Conservation (phyloP, 1,140 invertebrate species). For the Limonius californicus region DNA sequence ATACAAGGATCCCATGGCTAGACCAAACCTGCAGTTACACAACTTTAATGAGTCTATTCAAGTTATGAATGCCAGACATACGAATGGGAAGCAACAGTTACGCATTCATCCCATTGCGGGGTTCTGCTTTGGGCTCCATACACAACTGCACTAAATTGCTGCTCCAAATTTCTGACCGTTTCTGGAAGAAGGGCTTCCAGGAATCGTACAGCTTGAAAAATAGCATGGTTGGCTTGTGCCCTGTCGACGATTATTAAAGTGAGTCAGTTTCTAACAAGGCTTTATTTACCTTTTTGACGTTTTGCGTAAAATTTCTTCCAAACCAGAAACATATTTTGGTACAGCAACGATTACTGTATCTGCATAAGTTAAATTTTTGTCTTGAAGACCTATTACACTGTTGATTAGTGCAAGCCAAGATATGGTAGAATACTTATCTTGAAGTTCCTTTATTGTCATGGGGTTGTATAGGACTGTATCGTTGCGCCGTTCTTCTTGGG, state of each 20-base stretch:
- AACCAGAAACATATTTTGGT: constrained; percentile 55
- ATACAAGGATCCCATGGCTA: constrained; percentile 56
- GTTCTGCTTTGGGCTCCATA: constrained; percentile 53
- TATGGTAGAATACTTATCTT: constrained; percentile 65
- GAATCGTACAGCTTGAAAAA: constrained; percentile 50
- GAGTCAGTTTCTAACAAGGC: too few species aligned
- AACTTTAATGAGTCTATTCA: not conserved
- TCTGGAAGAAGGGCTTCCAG: constrained; percentile 55
- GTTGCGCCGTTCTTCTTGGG: constrained; percentile 85
- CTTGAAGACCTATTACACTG: constrained; percentile 49
- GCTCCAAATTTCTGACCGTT: constrained; percentile 50
- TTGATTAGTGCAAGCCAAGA: constrained; percentile 61
- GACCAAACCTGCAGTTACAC: not conserved
- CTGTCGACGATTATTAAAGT: too few species aligned
- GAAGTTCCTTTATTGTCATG: constrained; percentile 76
- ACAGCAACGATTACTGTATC: constrained; percentile 60
- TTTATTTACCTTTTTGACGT: constrained; percentile 54
- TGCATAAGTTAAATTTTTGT: constrained; percentile 36
- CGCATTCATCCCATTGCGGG: constrained; percentile 58
- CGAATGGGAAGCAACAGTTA: constrained; percentile 46
- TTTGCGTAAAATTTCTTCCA: constrained; percentile 51
- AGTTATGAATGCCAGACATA: constrained; percentile 13
- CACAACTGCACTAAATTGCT: constrained; percentile 54
- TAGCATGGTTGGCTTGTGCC: constrained; percentile 58
- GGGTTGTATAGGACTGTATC: constrained; percentile 88